These are phyloP conservation scores for Drosophila obscura DNA, from an alignment of 1,140 invertebrate genomes.

Conservation along the genomic window DNA sequence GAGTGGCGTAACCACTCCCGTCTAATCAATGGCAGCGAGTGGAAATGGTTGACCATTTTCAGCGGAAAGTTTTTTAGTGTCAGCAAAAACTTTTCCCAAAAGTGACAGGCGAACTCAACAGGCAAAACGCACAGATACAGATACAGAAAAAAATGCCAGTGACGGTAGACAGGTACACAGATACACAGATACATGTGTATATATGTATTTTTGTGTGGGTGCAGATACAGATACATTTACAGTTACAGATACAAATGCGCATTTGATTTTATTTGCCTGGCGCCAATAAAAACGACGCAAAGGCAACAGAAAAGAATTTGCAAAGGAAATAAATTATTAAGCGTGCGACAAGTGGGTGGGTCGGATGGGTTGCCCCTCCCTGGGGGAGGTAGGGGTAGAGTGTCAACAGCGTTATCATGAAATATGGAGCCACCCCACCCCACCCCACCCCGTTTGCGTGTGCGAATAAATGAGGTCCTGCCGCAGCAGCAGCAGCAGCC, in stretches of 20 bases:
- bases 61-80: constrained; percentile 63
- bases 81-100: constrained; percentile 35
- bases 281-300: constrained; percentile 59
- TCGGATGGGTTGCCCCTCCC: neutral
- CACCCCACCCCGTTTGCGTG: no score
- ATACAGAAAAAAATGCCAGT: neutral
- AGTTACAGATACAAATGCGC: constrained; percentile 48
- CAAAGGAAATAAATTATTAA: constrained; percentile 79
- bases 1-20: constrained; percentile 13
- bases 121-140: constrained; percentile 3
- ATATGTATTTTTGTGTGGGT: neutral
- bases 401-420: constrained; percentile 62
- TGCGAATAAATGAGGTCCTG: constrained; percentile 47
- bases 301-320: constrained; percentile 56
- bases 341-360: constrained; percentile 6
- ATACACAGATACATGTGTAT: neutral
- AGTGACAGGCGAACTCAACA: constrained; percentile 6
- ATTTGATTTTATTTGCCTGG: constrained; percentile 74
- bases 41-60: constrained; percentile 64
- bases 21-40: constrained; percentile 39
- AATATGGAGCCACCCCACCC: constrained; percentile 52
- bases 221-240: constrained; percentile 10
- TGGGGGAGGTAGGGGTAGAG: neutral
- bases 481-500: constrained; percentile 33
- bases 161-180: neutral